These are phyloP conservation scores for Pantala flavescens DNA, from an alignment of 1,140 invertebrate genomes.

Conservation along the genomic window DNA sequence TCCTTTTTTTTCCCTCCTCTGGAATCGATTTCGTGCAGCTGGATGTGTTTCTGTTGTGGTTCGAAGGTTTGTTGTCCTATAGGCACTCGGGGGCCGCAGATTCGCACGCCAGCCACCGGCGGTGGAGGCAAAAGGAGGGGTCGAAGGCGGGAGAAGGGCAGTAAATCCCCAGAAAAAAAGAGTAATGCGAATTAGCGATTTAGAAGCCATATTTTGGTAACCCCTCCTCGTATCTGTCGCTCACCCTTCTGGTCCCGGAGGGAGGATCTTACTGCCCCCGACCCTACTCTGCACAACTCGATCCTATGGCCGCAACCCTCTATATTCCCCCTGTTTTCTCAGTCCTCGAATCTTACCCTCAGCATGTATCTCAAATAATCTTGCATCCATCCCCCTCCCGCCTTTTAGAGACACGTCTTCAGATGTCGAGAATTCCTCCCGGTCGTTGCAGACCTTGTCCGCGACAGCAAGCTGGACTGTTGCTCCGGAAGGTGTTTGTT, in stretches of 20 bases:
- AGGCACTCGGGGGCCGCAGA: not conserved
- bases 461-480: too few species aligned
- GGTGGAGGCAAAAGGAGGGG: not conserved
- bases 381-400: too few species aligned
- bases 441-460: too few species aligned
- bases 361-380: too few species aligned
- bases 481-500: too few species aligned
- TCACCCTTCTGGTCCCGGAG: not conserved
- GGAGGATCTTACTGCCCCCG: not conserved
- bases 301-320: not conserved
- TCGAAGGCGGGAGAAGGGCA: not conserved
- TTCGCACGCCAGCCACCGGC: not conserved
- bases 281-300: not conserved
- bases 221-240: constrained; percentile 6
- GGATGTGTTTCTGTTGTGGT: not conserved
- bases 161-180: constrained; percentile 7
- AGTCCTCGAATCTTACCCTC: not conserved
- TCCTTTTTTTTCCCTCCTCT: not conserved
- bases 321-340: not conserved
- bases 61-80: not conserved
- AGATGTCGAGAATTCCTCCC: too few species aligned
- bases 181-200: constrained; percentile 9
- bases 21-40: not conserved
- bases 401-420: too few species aligned
- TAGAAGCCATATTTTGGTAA: constrained; percentile 10